Evolutionary conservation across 2,888 invertebrate species (phyloP).

Genomic region (Parnassius orleans): DNA sequence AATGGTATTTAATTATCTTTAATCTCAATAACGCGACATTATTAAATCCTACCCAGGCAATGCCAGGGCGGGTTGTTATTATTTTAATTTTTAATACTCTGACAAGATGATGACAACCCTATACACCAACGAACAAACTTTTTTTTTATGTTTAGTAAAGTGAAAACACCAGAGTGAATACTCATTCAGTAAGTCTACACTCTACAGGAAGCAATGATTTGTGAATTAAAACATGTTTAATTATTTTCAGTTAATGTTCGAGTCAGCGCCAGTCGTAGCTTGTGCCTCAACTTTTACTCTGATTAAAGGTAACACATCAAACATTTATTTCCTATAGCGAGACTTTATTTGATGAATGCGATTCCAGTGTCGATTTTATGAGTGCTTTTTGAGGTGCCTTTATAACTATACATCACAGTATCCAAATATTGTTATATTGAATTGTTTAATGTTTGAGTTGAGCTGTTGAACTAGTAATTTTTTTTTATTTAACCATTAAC

Average conservation of each 20-base stretch:
- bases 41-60: too few relatives aligned
- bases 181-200: not conserved
- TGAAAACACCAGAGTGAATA: not conserved
- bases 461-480: too few relatives aligned
- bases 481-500: too few relatives aligned
- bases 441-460: too few relatives aligned
- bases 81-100: too few relatives aligned
- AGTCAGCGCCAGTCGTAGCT: conserved; percentile 49
- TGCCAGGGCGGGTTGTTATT: too few relatives aligned
- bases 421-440: too few relatives aligned
- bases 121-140: not conserved
- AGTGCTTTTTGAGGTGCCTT: conserved; percentile 6
- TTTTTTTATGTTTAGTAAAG: not conserved
- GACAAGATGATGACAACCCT: too few relatives aligned
- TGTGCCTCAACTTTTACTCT: conserved; percentile 17
- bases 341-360: conserved; percentile 7
- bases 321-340: not conserved
- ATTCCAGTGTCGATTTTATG: not conserved
- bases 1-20: too few relatives aligned
- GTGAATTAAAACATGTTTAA: conserved; percentile 27
- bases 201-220: not conserved
- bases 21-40: too few relatives aligned
- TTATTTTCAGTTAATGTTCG: conserved; percentile 67
- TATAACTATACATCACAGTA: not conserved
- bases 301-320: conserved; percentile 5